phyloP scores from a whole-genome alignment of 2,888 invertebrate species.

The Choristoneura rosaceana region DNA sequence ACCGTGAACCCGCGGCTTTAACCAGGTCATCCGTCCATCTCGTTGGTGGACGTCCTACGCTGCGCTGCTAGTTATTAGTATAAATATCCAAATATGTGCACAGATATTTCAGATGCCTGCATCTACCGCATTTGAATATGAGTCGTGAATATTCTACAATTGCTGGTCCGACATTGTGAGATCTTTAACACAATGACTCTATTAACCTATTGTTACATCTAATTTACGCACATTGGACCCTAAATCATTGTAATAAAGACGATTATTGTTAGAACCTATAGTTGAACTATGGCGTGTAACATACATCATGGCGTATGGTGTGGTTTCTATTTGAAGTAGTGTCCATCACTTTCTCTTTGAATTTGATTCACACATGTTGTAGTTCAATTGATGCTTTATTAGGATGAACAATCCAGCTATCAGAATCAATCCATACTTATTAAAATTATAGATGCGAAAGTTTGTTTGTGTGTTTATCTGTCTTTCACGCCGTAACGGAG shows the following conservation, averaged over 20 bases:
- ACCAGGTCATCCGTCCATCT: no score
- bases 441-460: no score
- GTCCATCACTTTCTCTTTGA: constrained; percentile 34
- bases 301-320: constrained; percentile 12
- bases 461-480: no score
- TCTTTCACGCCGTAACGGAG: no score
- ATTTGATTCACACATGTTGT: background rate
- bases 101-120: no score
- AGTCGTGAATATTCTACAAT: background rate
- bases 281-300: constrained; percentile 14
- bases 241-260: constrained; percentile 14
- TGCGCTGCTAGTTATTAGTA: no score
- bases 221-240: constrained; percentile 26
- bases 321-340: constrained; percentile 33
- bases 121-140: background rate
- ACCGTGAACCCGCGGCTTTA: no score
- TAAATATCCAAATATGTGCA: no score
- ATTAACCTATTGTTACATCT: constrained; percentile 38
- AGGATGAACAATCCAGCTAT: no score
- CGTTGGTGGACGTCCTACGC: no score
- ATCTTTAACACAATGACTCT: constrained; percentile 33
- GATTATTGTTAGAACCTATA: background rate
- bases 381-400: no score
- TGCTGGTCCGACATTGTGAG: constrained; percentile 21
- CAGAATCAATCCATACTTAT: no score